Percentiles rank a stretch among this genome's conserved stretches.
Conservation (phyloP, 2,888 invertebrate species). For the Drosophila subquinaria region DNA sequence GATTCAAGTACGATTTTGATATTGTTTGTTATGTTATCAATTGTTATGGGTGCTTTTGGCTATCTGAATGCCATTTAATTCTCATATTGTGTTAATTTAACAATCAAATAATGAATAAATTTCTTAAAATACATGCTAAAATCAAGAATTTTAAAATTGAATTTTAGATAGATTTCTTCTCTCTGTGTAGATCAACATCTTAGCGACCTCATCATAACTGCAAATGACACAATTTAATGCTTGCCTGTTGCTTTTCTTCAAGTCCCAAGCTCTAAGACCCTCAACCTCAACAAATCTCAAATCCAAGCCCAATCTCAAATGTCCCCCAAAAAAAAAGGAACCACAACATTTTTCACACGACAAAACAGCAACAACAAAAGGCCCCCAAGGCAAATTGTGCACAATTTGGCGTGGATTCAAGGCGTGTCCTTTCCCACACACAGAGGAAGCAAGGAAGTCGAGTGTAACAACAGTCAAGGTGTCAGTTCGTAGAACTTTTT, state of each 20-base stretch:
- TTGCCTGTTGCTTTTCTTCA: slow-evolving; percentile 41
- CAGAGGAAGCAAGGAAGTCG: not conserved
- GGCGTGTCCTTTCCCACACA: slow-evolving; percentile 32
- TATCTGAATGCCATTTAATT: too few species aligned
- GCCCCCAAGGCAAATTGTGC: slow-evolving; percentile 57
- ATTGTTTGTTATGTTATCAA: too few species aligned
- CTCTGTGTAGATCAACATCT: not conserved
- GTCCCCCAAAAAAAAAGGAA: not conserved
- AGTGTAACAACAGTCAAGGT: slow-evolving; percentile 39
- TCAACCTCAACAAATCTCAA: not conserved
- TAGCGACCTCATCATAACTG: slow-evolving; percentile 39
- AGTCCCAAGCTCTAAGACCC: not conserved
- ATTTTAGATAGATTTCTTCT: too few species aligned
- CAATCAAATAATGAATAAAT: too few species aligned
- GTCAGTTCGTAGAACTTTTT: slow-evolving; percentile 51
- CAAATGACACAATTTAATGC: slow-evolving; percentile 30
- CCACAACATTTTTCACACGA: slow-evolving; percentile 39
- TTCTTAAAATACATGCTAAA: too few species aligned
- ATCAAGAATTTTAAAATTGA: too few species aligned
- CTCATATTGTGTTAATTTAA: too few species aligned
- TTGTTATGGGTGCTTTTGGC: too few species aligned
- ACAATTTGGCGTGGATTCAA: slow-evolving; percentile 43
- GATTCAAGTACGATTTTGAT: too few species aligned
- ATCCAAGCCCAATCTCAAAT: not conserved
- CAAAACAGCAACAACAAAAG: slow-evolving; percentile 29